Conservation (phyloP, 2,888 invertebrate genomes). For the Macaria liturata region DNA sequence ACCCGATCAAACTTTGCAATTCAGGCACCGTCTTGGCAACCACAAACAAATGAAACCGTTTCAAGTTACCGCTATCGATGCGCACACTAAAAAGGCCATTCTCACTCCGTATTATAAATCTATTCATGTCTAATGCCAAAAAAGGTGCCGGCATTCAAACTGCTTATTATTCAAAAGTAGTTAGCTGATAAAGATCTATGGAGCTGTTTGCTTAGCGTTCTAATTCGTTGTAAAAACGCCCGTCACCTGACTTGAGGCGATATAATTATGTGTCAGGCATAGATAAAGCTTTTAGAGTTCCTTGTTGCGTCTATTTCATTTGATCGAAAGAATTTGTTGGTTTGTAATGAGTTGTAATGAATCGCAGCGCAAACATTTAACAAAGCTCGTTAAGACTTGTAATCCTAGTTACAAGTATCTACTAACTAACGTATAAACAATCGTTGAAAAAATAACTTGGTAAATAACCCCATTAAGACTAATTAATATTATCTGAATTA, state of each 20-base stretch:
- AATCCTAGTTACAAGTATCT: no score
- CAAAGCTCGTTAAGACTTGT: no score
- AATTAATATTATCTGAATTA: no score
- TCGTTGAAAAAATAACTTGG: no score
- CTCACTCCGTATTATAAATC: slow-evolving; percentile 15
- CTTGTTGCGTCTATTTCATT: not conserved
- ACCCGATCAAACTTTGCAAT: no score
- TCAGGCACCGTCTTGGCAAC: not conserved
- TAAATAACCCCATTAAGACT: no score
- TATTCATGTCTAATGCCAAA: slow-evolving; percentile 24
- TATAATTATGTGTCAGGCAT: slow-evolving; percentile 62
- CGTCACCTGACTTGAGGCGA: slow-evolving; percentile 65
- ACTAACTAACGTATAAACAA: no score
- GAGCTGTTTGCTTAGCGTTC: slow-evolving; percentile 45
- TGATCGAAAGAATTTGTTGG: not conserved
- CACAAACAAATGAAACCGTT: slow-evolving; percentile 1
- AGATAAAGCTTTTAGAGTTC: slow-evolving; percentile 62
- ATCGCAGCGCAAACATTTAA: no score
- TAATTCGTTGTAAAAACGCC: slow-evolving; percentile 54
- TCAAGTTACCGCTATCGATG: slow-evolving; percentile 8
- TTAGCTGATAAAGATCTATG: slow-evolving; percentile 46
- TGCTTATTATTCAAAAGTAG: slow-evolving; percentile 39
- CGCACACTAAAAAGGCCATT: slow-evolving; percentile 7
- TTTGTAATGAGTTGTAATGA: no score
- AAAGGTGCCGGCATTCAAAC: slow-evolving; percentile 33